Conservation (phyloP, 2,888 invertebrate species). For the Ophonus ardosiacus region DNA sequence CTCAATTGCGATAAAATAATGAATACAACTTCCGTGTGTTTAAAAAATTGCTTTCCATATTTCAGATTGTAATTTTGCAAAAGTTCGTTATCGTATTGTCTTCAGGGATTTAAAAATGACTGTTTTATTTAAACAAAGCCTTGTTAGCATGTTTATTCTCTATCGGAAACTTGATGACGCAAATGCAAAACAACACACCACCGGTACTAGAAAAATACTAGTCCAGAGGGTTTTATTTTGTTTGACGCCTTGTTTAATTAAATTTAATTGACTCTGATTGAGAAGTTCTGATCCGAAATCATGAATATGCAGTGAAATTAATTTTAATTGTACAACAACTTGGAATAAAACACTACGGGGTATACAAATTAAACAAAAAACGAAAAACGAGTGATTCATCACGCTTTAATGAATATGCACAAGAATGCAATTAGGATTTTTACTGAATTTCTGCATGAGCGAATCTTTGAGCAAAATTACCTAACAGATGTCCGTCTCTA, state of each 20-base stretch:
- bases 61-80: slow-evolving; percentile 37
- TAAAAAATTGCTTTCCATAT: slow-evolving; percentile 48
- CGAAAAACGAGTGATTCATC: slow-evolving; percentile 29
- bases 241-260: slow-evolving; percentile 24
- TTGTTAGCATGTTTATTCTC: slow-evolving; percentile 40
- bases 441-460: slow-evolving; percentile 46
- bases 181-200: background rate
- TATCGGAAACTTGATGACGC: slow-evolving; percentile 19
- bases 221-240: background rate
- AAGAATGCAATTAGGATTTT: slow-evolving; percentile 55
- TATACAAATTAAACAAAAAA: slow-evolving; percentile 51
- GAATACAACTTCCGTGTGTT: slow-evolving; percentile 20
- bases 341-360: background rate
- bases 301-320: slow-evolving; percentile 48
- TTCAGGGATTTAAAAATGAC: slow-evolving; percentile 36
- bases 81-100: slow-evolving; percentile 45
- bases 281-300: slow-evolving; percentile 28
- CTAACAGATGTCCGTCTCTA: slow-evolving; percentile 48
- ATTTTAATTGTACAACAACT: slow-evolving; percentile 44
- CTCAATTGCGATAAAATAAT: slow-evolving; percentile 17
- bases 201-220: background rate
- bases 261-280: slow-evolving; percentile 32
- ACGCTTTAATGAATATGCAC: slow-evolving; percentile 42
- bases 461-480: slow-evolving; percentile 38
- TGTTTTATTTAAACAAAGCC: slow-evolving; percentile 43